Evolutionary conservation across 2,888 invertebrate species (phyloP).

Genomic region (Pyrgus malvae): DNA sequence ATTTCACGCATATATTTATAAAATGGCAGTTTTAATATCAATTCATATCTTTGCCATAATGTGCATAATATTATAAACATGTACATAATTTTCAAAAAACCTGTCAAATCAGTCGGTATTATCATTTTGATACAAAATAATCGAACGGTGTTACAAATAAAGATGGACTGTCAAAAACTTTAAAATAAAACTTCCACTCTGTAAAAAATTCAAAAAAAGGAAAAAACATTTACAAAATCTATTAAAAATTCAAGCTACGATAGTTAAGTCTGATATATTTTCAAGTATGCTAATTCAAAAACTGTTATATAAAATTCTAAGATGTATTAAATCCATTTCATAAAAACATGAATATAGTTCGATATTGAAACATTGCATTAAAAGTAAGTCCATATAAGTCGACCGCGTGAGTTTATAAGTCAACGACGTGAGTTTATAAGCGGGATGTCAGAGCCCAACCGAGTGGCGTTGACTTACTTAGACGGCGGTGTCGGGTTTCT

Average conservation of each 20-base stretch:
- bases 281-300: slow-evolving; percentile 1
- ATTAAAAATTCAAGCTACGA: slow-evolving; percentile 2
- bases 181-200: slow-evolving; percentile 29
- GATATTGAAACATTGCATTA: background rate
- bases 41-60: background rate
- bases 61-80: background rate
- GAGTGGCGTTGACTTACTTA: slow-evolving; percentile 53
- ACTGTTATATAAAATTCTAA: slow-evolving; percentile 7
- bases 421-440: slow-evolving; percentile 2
- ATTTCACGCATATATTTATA: slow-evolving; percentile 27
- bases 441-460: slow-evolving; percentile 5
- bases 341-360: slow-evolving; percentile 3
- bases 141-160: slow-evolving; percentile 34
- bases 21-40: slow-evolving; percentile 29
- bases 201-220: background rate
- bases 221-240: background rate
- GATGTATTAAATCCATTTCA: slow-evolving; percentile 6
- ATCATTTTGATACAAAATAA: background rate
- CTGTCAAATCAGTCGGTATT: background rate
- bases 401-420: slow-evolving; percentile 1
- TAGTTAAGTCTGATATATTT: slow-evolving; percentile 10
- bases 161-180: slow-evolving; percentile 5
- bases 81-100: background rate
- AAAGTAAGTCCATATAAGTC: background rate
- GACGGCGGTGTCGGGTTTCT: slow-evolving; percentile 78